Evolutionary conservation across 2,113 vertebrate genomes (phyloP).

Genomic region (Zosterops lateralis): DNA sequence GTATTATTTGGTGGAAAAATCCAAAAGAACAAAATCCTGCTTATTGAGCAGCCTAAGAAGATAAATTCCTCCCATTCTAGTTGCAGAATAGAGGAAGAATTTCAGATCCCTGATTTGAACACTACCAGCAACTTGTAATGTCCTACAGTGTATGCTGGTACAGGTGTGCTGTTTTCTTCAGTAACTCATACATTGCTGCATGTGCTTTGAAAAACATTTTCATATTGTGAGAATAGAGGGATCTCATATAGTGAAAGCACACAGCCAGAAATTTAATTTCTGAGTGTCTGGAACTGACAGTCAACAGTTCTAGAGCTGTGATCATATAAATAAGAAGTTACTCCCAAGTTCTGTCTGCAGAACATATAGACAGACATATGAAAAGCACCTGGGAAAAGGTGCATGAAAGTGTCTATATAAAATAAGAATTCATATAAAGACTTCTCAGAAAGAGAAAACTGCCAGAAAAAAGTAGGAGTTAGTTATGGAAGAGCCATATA

Average conservation of each 20-base stretch:
- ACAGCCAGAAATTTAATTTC: neutral
- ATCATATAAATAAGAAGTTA: neutral
- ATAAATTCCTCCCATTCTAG: neutral
- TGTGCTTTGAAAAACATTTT: neutral
- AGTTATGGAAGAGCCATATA: neutral
- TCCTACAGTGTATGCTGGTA: neutral
- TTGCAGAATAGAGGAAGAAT: neutral
- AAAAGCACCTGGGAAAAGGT: neutral
- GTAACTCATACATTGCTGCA: neutral
- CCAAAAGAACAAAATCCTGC: neutral
- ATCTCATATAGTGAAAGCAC: neutral
- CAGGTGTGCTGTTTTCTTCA: neutral
- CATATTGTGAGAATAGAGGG: neutral
- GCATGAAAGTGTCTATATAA: neutral
- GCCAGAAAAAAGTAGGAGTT: neutral
- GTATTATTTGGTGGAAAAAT: neutral
- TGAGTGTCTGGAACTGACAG: neutral
- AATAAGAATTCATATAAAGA: neutral
- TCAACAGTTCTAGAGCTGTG: neutral
- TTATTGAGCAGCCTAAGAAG: slow-evolving; percentile 6
- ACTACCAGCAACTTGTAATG: neutral
- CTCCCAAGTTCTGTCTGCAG: neutral
- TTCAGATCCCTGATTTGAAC: neutral
- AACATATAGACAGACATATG: neutral
- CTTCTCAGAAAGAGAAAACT: neutral